Conservation (phyloP, 2,888 invertebrate genomes). For the Malthinus seriepunctatus region DNA sequence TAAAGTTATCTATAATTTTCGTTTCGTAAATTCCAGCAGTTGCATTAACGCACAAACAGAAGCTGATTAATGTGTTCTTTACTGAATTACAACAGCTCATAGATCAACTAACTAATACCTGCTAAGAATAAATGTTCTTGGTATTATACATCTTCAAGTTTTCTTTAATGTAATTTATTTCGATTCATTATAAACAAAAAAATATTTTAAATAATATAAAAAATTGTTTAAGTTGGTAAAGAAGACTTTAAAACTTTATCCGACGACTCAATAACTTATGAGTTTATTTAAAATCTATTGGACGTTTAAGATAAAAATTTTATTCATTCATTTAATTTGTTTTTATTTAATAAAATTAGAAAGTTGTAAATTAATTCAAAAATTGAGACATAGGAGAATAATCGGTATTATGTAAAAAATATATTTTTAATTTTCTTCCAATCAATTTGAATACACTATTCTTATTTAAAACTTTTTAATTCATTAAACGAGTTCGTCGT, state of each 20-base stretch:
- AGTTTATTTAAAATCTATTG: too few species aligned
- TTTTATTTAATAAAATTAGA: too few species aligned
- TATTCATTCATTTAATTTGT: too few species aligned
- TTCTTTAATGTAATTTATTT: conserved; percentile 8
- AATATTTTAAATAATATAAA: too few species aligned
- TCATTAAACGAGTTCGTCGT: neutral
- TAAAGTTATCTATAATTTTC: conserved; percentile 1
- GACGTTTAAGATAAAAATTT: too few species aligned
- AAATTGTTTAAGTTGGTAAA: too few species aligned
- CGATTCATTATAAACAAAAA: too few species aligned
- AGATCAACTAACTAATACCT: conserved; percentile 20
- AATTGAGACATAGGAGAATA: too few species aligned
- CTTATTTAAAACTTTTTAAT: conserved; percentile 1
- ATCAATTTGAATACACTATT: neutral
- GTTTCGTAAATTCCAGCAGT: neutral
- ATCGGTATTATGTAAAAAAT: too few species aligned
- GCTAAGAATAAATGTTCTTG: conserved; percentile 18
- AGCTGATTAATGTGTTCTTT: conserved; percentile 18
- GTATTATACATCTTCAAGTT: conserved; percentile 6
- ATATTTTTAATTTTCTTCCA: neutral
- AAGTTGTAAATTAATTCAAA: too few species aligned
- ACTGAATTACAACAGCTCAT: conserved; percentile 12
- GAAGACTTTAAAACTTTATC: too few species aligned
- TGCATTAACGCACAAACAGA: neutral
- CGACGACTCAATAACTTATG: too few species aligned